These are phyloP conservation scores for Lerema accius DNA, from an alignment of 1,140 invertebrate species.

Conservation along the genomic window DNA sequence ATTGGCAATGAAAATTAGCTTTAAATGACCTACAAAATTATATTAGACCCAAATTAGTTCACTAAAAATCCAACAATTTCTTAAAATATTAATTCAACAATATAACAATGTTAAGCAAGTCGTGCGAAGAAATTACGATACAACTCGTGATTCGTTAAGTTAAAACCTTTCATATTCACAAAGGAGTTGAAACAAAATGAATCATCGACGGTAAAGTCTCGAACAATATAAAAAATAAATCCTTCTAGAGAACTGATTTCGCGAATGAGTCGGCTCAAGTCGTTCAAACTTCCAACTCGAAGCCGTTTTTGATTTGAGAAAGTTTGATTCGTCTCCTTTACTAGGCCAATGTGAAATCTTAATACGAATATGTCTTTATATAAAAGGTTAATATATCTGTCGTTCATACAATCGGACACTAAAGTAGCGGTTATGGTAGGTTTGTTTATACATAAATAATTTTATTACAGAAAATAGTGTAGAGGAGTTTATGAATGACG, in stretches of 20 bases:
- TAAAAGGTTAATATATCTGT: too few relatives aligned
- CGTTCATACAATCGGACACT: too few relatives aligned
- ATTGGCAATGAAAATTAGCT: too few relatives aligned
- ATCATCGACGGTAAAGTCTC: slow-evolving; percentile 16
- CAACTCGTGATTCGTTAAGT: background rate
- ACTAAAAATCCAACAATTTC: background rate
- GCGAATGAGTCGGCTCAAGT: slow-evolving; percentile 36
- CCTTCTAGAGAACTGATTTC: slow-evolving; percentile 31
- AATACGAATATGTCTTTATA: slow-evolving; percentile 13
- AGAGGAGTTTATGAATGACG: too few relatives aligned
- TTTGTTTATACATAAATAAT: too few relatives aligned
- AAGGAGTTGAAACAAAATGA: slow-evolving; percentile 18
- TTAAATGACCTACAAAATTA: too few relatives aligned
- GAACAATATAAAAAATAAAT: slow-evolving; percentile 36
- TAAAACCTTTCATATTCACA: slow-evolving; percentile 14
- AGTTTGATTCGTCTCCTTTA: slow-evolving; percentile 36
- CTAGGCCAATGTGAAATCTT: slow-evolving; percentile 20
- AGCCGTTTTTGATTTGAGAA: slow-evolving; percentile 40
- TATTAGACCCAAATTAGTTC: too few relatives aligned
- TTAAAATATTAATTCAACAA: background rate
- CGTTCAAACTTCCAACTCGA: slow-evolving; percentile 37
- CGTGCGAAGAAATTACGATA: slow-evolving; percentile 6
- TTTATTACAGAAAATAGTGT: too few relatives aligned
- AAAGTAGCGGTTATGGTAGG: too few relatives aligned
- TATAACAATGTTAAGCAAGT: slow-evolving; percentile 1